phyloP scores from a whole-genome alignment of 1,140 invertebrate species.

The Drosophila azteca region DNA sequence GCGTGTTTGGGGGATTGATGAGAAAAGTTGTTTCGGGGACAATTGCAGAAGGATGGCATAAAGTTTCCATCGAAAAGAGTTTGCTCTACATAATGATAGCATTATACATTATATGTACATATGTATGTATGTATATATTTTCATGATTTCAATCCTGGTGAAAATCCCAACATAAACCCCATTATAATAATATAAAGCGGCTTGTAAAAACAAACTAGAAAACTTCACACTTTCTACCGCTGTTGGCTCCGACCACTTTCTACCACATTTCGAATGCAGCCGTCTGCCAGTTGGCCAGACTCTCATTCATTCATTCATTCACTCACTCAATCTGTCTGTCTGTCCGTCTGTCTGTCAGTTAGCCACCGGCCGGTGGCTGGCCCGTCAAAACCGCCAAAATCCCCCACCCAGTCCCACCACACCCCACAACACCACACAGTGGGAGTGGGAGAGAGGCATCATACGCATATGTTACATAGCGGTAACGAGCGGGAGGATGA shows the following conservation, averaged over 20 bases:
- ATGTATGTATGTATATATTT: too few relatives aligned
- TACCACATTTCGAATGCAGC: conserved; percentile 56
- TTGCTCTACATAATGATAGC: too few relatives aligned
- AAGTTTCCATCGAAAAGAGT: too few relatives aligned
- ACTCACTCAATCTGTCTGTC: conserved; percentile 16
- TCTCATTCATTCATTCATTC: conserved; percentile 43
- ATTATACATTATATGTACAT: too few relatives aligned
- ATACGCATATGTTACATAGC: background rate
- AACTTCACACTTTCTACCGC: conserved; percentile 64
- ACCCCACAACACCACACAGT: too few relatives aligned
- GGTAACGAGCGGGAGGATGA: conserved; percentile 13
- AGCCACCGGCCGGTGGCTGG: conserved; percentile 25
- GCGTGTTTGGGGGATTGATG: conserved; percentile 1
- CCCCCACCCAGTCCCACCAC: too few relatives aligned
- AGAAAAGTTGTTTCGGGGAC: too few relatives aligned
- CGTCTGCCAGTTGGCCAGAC: conserved; percentile 33
- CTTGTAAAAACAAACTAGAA: conserved; percentile 30
- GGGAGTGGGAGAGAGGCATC: background rate
- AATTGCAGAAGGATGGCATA: too few relatives aligned
- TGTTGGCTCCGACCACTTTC: conserved; percentile 41
- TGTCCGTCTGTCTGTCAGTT: conserved; percentile 22
- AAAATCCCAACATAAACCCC: conserved; percentile 6
- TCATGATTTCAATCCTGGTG: conserved; percentile 1
- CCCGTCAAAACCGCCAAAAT: conserved; percentile 19
- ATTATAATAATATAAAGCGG: conserved; percentile 34